Percentiles rank a stretch among this genome's conserved stretches.
These are phyloP conservation scores for Ranitomeya variabilis DNA, from an alignment of 2,113 vertebrate genomes.

Conservation along the genomic window DNA sequence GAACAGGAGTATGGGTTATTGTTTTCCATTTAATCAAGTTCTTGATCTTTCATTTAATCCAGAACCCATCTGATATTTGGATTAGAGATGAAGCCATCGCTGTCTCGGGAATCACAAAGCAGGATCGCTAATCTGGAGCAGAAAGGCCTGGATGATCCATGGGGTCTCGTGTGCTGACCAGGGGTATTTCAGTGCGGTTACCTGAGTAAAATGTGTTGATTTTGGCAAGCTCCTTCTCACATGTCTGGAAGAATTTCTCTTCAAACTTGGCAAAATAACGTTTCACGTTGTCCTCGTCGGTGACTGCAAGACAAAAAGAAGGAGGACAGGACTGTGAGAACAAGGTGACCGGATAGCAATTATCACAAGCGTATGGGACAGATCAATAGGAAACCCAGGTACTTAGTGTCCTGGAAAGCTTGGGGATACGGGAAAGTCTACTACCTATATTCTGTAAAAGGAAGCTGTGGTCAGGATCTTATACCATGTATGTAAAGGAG, in stretches of 20 bases:
- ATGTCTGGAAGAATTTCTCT: conserved; percentile 98
- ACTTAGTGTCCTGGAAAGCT: no score
- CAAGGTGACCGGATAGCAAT: not conserved
- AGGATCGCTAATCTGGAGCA: not conserved
- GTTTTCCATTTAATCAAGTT: no score
- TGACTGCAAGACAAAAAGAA: conserved; percentile 74
- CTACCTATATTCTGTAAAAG: no score
- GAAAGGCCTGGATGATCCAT: not conserved
- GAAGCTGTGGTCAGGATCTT: no score
- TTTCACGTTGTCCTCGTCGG: conserved; percentile 95
- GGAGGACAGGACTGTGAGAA: conserved; percentile 4
- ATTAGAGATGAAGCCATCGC: not conserved
- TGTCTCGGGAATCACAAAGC: not conserved
- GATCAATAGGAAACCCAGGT: not conserved
- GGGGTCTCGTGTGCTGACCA: not conserved
- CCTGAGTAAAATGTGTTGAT: conserved; percentile 99
- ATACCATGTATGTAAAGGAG: no score
- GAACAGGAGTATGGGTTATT: no score
- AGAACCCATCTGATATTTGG: not conserved
- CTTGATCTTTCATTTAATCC: no score
- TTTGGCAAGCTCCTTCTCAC: conserved; percentile 98
- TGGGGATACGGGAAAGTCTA: no score
- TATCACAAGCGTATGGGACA: not conserved
- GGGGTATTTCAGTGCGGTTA: conserved; percentile 64
- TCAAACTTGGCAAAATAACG: conserved; percentile 98